A percentile compares a stretch with the other conserved stretches of the same genome.
These are phyloP conservation scores for Champsocephalus esox DNA, from an alignment of 2,797 vertebrate genomes.

Conservation along the genomic window DNA sequence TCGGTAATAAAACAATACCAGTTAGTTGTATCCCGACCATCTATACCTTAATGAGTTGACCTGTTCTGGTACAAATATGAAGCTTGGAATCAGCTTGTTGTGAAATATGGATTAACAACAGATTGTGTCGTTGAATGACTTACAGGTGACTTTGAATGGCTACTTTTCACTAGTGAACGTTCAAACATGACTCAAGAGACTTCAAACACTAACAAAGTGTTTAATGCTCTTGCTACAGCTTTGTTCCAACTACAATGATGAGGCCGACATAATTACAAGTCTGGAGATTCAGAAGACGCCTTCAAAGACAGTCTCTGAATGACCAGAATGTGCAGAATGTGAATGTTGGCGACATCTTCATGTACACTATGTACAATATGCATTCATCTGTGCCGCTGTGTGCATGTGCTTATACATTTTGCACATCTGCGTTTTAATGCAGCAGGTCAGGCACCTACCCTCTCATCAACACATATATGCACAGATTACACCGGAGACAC, in stretches of 20 bases:
- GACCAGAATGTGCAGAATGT: constrained; percentile 70
- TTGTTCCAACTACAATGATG: constrained; percentile 22
- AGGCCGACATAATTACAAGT: constrained; percentile 52
- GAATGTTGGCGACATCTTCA: constrained; percentile 16
- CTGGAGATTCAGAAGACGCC: constrained; percentile 11
- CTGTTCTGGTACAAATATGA: neutral
- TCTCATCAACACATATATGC: neutral
- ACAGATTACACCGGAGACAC: constrained; percentile 35
- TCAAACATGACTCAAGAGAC: constrained; percentile 9
- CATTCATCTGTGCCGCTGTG: constrained; percentile 10
- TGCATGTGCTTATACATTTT: constrained; percentile 3
- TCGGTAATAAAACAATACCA: neutral
- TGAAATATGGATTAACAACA: constrained; percentile 14
- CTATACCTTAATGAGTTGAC: neutral
- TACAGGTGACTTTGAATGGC: neutral
- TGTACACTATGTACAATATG: constrained; percentile 28
- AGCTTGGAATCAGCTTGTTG: neutral
- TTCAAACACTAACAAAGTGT: constrained; percentile 7
- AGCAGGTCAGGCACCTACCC: constrained; percentile 7
- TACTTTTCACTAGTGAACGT: neutral
- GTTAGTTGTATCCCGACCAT: neutral
- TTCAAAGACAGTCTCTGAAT: constrained; percentile 48
- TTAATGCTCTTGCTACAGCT: constrained; percentile 26
- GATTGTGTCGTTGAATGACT: neutral
- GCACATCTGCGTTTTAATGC: neutral